Evolutionary conservation across 2,888 invertebrate genomes (phyloP), one percentile per base, ranked within the genome.

Genomic region (Amiota minor): DNA sequence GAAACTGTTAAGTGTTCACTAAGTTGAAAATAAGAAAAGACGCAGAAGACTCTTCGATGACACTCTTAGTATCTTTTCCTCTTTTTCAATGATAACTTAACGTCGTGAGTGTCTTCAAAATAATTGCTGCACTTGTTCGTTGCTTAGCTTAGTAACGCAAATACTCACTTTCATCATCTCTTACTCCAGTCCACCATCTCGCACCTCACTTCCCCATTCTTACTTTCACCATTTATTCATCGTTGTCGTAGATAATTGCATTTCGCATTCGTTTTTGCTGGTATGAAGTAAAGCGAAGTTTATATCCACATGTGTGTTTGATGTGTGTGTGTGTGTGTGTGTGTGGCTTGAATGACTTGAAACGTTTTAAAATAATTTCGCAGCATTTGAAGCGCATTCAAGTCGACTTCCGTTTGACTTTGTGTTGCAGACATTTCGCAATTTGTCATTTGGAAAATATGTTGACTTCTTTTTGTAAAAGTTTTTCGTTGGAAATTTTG

Each of bases 341-440:
- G 59, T 11, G 59, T 18, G 20, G 9, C 18, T 9, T 16, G 14
- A 56, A 50, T 74, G 74, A 74, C 79, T 75, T 78, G 81, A 77
- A 84, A 80, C 83, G 75, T 86, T 83, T 83, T 84, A 84, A 83
- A 83, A 83, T 83, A 83, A 83, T 83, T 83, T 84, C 86, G 83
- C 83, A 86, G 86, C 86, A 81, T 84, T 83, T 79, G 86, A 83
- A 83, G 78, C 83, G 86, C 83, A 83, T 83, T 83, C 79, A 84
- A 86, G 83, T 78, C 79, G 79, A 84, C 86, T 83, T 83, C 86
- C 83, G 83, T 77, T 35, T 82, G 76, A 78, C 79, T 77, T 77
- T 75, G 50, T 50, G 50, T 50, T 50, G 61, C 75, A 77, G 76
- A 78, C 85, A 83, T 74, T 78, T 77, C 76, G 86, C 85, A 84